Base-by-base conservation (phyloP, 2,888 invertebrate genomes). In the Miltochrista miniata region DNA sequence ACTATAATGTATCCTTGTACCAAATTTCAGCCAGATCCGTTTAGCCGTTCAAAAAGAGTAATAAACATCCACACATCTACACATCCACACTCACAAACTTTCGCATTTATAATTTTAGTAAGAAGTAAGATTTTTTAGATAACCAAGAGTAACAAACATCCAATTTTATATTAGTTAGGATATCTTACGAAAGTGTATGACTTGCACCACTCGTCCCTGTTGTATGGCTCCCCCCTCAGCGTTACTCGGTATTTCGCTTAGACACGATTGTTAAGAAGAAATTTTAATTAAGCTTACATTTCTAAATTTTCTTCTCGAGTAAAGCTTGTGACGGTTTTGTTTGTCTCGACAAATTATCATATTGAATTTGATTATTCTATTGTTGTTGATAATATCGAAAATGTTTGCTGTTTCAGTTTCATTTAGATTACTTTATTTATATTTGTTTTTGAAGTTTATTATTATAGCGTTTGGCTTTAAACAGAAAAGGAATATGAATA, bases 201-300 rank as follows among this genome's bases (percentile, higher is more conserved):
- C 63, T 75, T 74, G 47, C 2, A 46, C 54, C 67, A 55, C 41
- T 34, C 47, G 50, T 53, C 48, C 58, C 51, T 70, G 62, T 70
- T 78, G 74, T 75, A 79, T 73, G 69, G 12, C 61, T 74, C 81
- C 75, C 76, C 82, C 81, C 83, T 79, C 76, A 65, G 74, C 69
- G 68, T 80, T 79, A 73, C 74, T 79, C 71, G 68, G 79, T 81
- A 68, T 80, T 85, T 83, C 73, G 76, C 79, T 79, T 70, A 79
- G 75, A 81, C 79, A 80, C 76, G 78, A 82, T 86, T 84, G 83
- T 86, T 83, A 79, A 74, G 78, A 71, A 80, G 81, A 80, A 76
- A 83, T 85, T 85, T 81, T 85, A 88, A 88, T 88, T 85, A 87
- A 85, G 85, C 87, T 83, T 80, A 81, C 81, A 81, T 79, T 81